Conservation (phyloP, 2,888 invertebrate genomes). For the Palloptera scutellata region DNA sequence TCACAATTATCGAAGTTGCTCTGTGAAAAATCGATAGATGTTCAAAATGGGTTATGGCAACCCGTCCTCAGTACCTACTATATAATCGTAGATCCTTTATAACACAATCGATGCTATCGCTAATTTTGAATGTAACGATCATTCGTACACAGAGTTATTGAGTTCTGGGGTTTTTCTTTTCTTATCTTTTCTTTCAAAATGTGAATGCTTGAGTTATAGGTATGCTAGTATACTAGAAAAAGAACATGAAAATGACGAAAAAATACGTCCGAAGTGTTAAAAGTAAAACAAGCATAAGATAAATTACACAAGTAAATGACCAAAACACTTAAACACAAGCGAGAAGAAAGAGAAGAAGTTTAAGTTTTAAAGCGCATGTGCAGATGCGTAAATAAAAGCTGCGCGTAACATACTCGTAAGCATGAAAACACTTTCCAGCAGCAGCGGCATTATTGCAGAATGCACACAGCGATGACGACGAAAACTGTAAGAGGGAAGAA, state of each 20-base stretch:
- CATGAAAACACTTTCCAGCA: not conserved
- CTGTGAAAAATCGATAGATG: too few species aligned
- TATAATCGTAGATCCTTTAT: too few species aligned
- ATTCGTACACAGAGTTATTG: not conserved
- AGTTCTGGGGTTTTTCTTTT: not conserved
- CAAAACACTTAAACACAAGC: constrained; percentile 34
- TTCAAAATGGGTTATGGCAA: too few species aligned
- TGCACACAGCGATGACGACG: not conserved
- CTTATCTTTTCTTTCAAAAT: not conserved
- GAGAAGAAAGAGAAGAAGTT: not conserved
- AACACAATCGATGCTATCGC: too few species aligned
- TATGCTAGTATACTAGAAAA: too few species aligned
- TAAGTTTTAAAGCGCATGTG: constrained; percentile 2
- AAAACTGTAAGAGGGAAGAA: not conserved
- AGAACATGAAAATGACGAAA: constrained; percentile 16
- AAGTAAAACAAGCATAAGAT: constrained; percentile 50
- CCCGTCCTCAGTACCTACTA: too few species aligned
- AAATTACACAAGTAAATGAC: constrained; percentile 49
- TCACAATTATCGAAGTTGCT: too few species aligned
- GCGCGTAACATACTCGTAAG: not conserved
- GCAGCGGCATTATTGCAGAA: constrained; percentile 1
- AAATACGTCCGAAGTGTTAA: constrained; percentile 45
- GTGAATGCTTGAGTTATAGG: not conserved
- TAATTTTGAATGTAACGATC: not conserved
- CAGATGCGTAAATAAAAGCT: constrained; percentile 30